Evolutionary conservation across 23 tunicate genomes (phyloP).

Genomic region (Pegea sp.): DNA sequence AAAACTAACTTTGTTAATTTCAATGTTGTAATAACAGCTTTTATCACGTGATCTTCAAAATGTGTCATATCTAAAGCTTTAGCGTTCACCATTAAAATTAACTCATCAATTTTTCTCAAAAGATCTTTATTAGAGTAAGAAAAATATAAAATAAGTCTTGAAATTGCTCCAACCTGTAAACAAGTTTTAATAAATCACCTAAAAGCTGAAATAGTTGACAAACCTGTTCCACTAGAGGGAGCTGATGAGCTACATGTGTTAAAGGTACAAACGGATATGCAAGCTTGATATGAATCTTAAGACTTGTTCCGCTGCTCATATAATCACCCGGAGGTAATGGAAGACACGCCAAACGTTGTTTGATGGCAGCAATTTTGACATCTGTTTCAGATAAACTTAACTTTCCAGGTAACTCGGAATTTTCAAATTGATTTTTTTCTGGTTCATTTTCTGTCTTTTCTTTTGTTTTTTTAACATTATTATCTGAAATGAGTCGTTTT

Average conservation of each 20-base stretch:
- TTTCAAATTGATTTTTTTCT: too few relatives aligned
- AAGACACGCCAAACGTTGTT: constrained; percentile 41
- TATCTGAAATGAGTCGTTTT: not conserved
- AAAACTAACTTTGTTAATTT: constrained; percentile 39
- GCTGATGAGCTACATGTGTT: constrained; percentile 12
- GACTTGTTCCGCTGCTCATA: constrained; percentile 31
- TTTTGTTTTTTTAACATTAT: too few relatives aligned
- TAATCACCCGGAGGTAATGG: constrained; percentile 56
- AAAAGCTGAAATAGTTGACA: not conserved
- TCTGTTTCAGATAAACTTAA: not conserved
- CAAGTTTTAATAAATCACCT: not conserved
- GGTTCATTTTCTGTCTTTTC: too few relatives aligned
- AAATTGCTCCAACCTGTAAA: constrained; percentile 27
- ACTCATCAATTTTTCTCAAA: constrained; percentile 26
- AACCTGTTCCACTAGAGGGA: constrained; percentile 34
- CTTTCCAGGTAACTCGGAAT: too few relatives aligned
- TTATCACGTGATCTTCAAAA: constrained; percentile 32
- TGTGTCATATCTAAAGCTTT: constrained; percentile 36
- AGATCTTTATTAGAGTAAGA: constrained; percentile 38
- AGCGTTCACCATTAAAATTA: constrained; percentile 32
- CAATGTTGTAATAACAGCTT: constrained; percentile 59
- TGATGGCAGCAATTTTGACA: not conserved
- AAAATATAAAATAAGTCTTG: constrained; percentile 41
- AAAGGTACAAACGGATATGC: constrained; percentile 26
- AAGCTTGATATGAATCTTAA: constrained; percentile 28